Evolutionary conservation across 2,888 invertebrate genomes (phyloP).

Genomic region (Stegana nigrithorax): DNA sequence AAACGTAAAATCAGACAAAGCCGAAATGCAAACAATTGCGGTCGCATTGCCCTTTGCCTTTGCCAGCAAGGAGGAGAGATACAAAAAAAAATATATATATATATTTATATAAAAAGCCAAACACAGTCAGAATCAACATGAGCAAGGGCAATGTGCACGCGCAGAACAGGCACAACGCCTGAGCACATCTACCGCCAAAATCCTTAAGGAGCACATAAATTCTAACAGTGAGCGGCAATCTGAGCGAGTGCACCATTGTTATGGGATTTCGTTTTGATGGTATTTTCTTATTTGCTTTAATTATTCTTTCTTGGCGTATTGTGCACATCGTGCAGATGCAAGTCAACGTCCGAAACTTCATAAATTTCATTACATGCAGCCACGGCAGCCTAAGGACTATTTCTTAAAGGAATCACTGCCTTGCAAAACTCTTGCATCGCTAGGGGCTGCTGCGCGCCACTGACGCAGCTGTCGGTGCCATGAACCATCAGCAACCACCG

Average conservation of each 20-base stretch:
- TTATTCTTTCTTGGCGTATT: too few relatives aligned
- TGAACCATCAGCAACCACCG: too few relatives aligned
- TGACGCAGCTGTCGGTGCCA: constrained; percentile 10
- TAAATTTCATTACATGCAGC: constrained; percentile 21
- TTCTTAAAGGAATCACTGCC: constrained; percentile 9
- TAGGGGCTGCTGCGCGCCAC: constrained; percentile 1
- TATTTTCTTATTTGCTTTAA: too few relatives aligned
- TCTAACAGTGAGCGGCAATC: too few relatives aligned
- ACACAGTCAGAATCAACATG: constrained; percentile 3
- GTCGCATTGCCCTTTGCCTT: constrained; percentile 28
- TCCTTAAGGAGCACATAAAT: too few relatives aligned
- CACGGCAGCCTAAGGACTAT: not conserved
- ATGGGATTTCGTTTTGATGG: constrained; percentile 34
- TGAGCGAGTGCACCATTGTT: constrained; percentile 34
- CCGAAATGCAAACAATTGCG: constrained; percentile 27
- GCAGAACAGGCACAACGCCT: constrained; percentile 7
- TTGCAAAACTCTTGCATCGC: not conserved
- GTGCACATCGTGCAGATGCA: constrained; percentile 62
- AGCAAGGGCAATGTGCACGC: constrained; percentile 1
- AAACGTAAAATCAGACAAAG: constrained; percentile 13
- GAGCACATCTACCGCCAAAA: constrained; percentile 11
- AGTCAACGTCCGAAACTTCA: constrained; percentile 60
- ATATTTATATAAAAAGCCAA: constrained; percentile 10
- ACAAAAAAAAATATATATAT: constrained; percentile 10
- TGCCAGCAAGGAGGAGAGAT: not conserved